phyloP scores from a whole-genome alignment of 2,888 invertebrate species.

The Rugalucina vietnamica region DNA sequence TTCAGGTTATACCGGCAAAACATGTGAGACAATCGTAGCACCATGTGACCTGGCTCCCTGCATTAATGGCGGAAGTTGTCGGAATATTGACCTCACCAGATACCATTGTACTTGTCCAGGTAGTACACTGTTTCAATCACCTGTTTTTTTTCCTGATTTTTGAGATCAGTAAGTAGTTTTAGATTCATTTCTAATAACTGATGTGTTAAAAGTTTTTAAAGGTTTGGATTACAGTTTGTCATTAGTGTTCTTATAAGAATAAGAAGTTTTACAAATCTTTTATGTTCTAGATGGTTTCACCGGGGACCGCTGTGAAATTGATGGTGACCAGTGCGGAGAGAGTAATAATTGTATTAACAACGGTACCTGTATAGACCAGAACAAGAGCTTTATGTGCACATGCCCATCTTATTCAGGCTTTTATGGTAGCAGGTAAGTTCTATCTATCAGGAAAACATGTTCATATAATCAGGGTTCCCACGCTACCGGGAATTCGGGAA shows the following conservation, averaged over 20 bases:
- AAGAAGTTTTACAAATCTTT: background rate
- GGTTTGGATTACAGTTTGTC: background rate
- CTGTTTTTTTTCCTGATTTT: too few species aligned
- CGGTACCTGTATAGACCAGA: constrained; percentile 69
- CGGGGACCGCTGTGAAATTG: constrained; percentile 49
- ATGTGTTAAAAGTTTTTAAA: background rate
- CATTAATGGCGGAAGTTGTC: constrained; percentile 67
- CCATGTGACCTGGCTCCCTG: constrained; percentile 64
- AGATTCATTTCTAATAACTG: background rate
- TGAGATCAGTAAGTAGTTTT: too few species aligned
- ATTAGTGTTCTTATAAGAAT: background rate
- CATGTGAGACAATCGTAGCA: constrained; percentile 86
- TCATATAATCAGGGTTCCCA: too few species aligned
- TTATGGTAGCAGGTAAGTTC: constrained; percentile 65
- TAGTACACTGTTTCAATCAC: constrained; percentile 11
- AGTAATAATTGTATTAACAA: constrained; percentile 61
- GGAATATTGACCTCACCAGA: constrained; percentile 25
- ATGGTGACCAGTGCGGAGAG: constrained; percentile 35
- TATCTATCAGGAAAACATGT: too few species aligned
- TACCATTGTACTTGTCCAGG: constrained; percentile 61
- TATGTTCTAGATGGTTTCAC: constrained; percentile 27
- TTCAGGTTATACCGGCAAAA: constrained; percentile 90
- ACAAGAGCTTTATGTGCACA: constrained; percentile 64
- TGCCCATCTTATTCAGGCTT: constrained; percentile 71
- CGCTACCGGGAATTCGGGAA: too few species aligned